Conservation (phyloP, 2,888 invertebrate species). For the Aspidapion aeneum region DNA sequence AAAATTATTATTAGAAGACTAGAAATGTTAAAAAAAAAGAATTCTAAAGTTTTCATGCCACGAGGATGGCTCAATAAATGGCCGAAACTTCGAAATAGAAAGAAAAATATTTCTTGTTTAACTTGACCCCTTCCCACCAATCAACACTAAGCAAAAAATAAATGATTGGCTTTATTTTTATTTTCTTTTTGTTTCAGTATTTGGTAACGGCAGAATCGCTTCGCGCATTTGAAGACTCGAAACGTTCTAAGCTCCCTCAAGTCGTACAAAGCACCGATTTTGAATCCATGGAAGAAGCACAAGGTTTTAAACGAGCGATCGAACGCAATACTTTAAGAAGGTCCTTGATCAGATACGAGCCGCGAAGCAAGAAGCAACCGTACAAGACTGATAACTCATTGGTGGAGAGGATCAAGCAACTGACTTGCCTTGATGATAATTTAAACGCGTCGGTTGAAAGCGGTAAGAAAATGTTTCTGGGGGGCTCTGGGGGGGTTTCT, state of each 20-base stretch:
- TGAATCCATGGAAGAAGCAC: conserved; percentile 61
- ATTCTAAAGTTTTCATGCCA: too few species aligned
- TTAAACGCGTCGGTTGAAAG: conserved; percentile 8
- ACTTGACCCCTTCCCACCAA: too few species aligned
- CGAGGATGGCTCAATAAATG: too few species aligned
- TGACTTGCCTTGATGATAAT: conserved; percentile 78
- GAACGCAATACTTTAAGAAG: conserved; percentile 79
- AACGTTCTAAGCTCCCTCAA: conserved; percentile 52
- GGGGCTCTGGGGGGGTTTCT: too few species aligned
- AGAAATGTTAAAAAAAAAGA: too few species aligned
- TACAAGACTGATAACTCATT: conserved; percentile 70
- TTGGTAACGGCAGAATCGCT: conserved; percentile 70
- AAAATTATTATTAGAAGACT: too few species aligned
- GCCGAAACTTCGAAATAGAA: too few species aligned
- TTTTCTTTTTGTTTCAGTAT: conserved; percentile 43
- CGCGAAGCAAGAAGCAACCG: conserved; percentile 47
- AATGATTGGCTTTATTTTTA: not conserved
- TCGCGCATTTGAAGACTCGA: conserved; percentile 64
- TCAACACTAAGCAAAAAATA: too few species aligned
- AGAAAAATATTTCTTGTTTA: too few species aligned
- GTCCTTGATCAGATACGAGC: conserved; percentile 63
- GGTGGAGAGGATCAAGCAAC: conserved; percentile 79
- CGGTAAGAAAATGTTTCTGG: not conserved
- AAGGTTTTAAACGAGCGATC: conserved; percentile 70
- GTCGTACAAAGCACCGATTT: conserved; percentile 51